A percentile compares a stretch with the other conserved stretches of the same genome.
These are phyloP conservation scores for Cinclus mexicanus DNA, from an alignment of 2,113 vertebrate species.

Conservation along the genomic window DNA sequence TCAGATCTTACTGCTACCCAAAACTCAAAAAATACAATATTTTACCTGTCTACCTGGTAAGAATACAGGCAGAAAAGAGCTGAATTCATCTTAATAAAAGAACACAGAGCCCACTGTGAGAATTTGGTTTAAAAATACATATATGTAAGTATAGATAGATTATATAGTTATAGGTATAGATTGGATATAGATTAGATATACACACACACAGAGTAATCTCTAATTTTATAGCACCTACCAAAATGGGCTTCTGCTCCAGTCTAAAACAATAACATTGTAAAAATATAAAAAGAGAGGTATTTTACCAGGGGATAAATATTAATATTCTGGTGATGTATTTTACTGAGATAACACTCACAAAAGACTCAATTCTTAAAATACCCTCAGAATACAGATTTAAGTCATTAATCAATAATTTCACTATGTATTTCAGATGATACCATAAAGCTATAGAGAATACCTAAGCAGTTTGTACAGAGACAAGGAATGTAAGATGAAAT, in stretches of 20 bases:
- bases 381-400: not conserved
- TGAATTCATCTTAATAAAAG: not conserved
- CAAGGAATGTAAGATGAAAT: not conserved
- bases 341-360: not conserved
- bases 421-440: not conserved
- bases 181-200: not conserved
- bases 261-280: not conserved
- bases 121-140: not conserved
- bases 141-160: not conserved
- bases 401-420: not conserved
- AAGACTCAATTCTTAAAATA: not conserved
- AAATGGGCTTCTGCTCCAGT: not conserved
- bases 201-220: fast-evolving
- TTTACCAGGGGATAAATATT: not conserved
- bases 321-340: not conserved
- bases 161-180: too few relatives aligned
- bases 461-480: not conserved
- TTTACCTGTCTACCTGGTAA: not conserved
- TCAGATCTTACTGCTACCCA: not conserved
- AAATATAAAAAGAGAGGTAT: fast-evolving
- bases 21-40: not conserved
- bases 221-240: not conserved
- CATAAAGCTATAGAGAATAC: not conserved
- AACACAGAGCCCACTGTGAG: not conserved
- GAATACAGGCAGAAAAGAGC: not conserved